Evolutionary conservation across 2,113 vertebrate species (phyloP).

Genomic region (Nyctereutes procyonoides): DNA sequence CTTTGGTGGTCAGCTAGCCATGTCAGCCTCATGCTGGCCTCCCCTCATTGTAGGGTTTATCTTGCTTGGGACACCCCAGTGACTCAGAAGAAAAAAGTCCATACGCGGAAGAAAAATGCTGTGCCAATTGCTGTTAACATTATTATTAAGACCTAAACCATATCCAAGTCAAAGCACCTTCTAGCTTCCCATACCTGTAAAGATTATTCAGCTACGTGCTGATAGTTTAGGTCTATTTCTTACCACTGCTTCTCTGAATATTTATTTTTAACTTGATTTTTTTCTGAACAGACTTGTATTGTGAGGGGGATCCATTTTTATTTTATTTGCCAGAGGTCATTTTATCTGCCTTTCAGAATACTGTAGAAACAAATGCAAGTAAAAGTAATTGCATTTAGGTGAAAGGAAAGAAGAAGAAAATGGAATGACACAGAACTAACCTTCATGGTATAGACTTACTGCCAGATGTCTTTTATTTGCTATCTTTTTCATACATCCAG

Average conservation of each 20-base stretch:
- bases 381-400: constrained; percentile 17
- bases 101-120: background rate
- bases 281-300: background rate
- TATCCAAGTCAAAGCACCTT: background rate
- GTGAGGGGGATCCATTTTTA: background rate
- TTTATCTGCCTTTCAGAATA: background rate
- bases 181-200: background rate
- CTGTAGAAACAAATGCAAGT: background rate
- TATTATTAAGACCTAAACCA: background rate
- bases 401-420: background rate
- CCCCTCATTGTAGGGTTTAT: background rate
- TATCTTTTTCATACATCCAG: background rate
- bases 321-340: background rate
- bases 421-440: background rate
- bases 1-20: background rate
- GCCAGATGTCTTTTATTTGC: constrained; percentile 34
- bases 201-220: background rate
- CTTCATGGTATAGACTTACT: background rate
- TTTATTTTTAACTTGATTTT: background rate
- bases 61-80: background rate
- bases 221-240: background rate
- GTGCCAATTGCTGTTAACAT: background rate
- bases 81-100: background rate
- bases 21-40: background rate
- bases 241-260: background rate